Conservation (phyloP, 2,888 invertebrate species). For the Phragmatobia fuliginosa region DNA sequence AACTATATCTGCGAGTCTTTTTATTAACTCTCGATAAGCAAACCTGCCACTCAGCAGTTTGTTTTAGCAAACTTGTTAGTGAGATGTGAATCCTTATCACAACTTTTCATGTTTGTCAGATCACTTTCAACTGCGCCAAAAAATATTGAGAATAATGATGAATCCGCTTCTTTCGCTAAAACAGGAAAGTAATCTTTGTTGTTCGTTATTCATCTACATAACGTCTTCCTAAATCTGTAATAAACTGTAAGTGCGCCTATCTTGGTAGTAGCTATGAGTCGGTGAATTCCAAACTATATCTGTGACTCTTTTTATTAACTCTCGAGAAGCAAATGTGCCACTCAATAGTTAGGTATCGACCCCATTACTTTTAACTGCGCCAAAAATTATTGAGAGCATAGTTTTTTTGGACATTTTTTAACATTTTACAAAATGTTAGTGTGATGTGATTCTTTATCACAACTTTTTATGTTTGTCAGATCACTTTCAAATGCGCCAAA, state of each 20-base stretch:
- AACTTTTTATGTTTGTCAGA: constrained; percentile 90
- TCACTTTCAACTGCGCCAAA: constrained; percentile 97
- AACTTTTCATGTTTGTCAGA: constrained; percentile 90
- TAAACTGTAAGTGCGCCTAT: constrained; percentile 97
- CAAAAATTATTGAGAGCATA: no score
- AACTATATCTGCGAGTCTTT: constrained; percentile 97
- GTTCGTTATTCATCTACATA: no score
- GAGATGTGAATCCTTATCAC: constrained; percentile 78
- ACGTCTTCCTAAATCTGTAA: constrained; percentile 97
- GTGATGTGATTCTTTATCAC: constrained; percentile 79
- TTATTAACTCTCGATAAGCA: constrained; percentile 95
- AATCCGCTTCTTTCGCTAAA: constrained; percentile 94
- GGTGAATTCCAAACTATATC: constrained; percentile 98
- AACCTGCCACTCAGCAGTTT: constrained; percentile 87
- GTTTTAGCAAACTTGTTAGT: constrained; percentile 77
- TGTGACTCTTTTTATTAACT: constrained; percentile 96
- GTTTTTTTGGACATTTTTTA: no score
- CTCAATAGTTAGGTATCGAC: constrained; percentile 85
- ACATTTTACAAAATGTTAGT: constrained; percentile 91
- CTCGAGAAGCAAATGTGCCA: constrained; percentile 91
- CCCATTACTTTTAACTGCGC: no score
- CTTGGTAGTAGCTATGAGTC: no score
- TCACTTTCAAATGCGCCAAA: constrained; percentile 97
- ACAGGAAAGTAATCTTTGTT: no score
- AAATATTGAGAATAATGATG: constrained; percentile 96